phyloP scores from a whole-genome alignment of 2,113 vertebrate species.

The Xyliphius kryptos region DNA sequence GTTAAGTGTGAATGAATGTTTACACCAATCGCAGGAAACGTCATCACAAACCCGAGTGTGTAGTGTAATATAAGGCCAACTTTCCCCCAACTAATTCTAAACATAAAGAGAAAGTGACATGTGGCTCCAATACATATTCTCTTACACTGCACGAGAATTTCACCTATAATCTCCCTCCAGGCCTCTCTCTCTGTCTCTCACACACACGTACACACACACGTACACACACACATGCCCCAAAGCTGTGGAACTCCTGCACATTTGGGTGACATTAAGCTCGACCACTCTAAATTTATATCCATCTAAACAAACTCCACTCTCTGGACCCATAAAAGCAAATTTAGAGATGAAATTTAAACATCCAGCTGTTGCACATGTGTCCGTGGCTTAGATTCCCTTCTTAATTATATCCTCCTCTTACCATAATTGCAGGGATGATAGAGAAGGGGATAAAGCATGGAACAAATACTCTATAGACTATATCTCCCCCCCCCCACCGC shows the following conservation, averaged over 20 bases:
- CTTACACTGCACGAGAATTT: background rate
- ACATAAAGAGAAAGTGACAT: too few relatives aligned
- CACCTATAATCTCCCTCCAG: conserved; percentile 1
- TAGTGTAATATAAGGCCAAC: too few relatives aligned
- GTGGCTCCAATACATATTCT: background rate
- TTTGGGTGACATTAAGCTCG: conserved; percentile 23
- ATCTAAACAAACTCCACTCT: conserved; percentile 30
- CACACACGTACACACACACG: background rate
- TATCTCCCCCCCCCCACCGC: conserved; percentile 5
- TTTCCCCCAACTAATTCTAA: too few relatives aligned
- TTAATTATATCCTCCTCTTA: conserved; percentile 30
- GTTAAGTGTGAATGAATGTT: too few relatives aligned
- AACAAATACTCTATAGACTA: conserved; percentile 5
- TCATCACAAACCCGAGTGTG: too few relatives aligned
- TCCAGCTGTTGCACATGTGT: conserved; percentile 37
- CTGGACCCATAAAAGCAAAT: conserved; percentile 28
- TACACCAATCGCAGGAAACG: too few relatives aligned
- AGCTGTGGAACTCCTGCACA: conserved; percentile 12
- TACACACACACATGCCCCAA: background rate
- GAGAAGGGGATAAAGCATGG: conserved; percentile 27
- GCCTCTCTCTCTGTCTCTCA: too few relatives aligned
- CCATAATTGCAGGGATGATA: conserved; percentile 39
- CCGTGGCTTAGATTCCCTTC: conserved; percentile 16
- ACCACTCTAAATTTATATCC: conserved; percentile 21
- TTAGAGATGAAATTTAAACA: conserved; percentile 34